Base-by-base conservation (phyloP, 2,113 vertebrate species). In the Calcarius ornatus region DNA sequence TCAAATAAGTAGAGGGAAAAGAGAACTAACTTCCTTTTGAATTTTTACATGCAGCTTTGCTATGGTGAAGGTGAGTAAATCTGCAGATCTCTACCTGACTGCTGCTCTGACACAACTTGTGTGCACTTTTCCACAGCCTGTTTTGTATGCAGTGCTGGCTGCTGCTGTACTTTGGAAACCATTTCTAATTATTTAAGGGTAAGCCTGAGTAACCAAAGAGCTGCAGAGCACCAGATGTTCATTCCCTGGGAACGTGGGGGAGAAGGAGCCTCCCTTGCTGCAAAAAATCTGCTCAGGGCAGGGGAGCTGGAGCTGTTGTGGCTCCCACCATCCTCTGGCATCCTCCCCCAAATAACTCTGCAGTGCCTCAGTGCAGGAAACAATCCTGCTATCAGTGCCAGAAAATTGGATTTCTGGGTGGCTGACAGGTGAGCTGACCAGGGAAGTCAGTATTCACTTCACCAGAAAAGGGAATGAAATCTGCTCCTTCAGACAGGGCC, bases 211-310 rank as follows among this genome's bases (percentile, higher is more conserved):
- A 92, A 70, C 70, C 23, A n/a, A 22, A 47, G 61, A 64, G 70
- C 88, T 64, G 69, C 78, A 54, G 65, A 78, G 76, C 33, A 15
- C 64, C 87, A 86, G 68, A 23, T 75, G 71, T 70, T 51, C 11
- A 0, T 37, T 79, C 56, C n/a, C 48, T 2, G 5, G 1, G 8
- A 50, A 31, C 0, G 0, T 4, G 9, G 50, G 53, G 71, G 28
- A 61, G 82, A 17, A 59, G 56, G 51, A 89, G 31, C 6, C 43
- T 60, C 48, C 5, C 18, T 10, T 21, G 31, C 40, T 73, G 61
- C n/a, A 40, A 8, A 54, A 38, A 11, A 8, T 9, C 14, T 9
- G 45, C 51, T 53, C 15, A 4, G 4, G 2, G 28, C 63, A 30
- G 66, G 33, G 81, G 28, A 77, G 57, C 63, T n/a, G n/a, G 18